These are phyloP conservation scores for Diachasmimorpha longicaudata DNA, from an alignment of 1,140 invertebrate genomes.

Conservation along the genomic window DNA sequence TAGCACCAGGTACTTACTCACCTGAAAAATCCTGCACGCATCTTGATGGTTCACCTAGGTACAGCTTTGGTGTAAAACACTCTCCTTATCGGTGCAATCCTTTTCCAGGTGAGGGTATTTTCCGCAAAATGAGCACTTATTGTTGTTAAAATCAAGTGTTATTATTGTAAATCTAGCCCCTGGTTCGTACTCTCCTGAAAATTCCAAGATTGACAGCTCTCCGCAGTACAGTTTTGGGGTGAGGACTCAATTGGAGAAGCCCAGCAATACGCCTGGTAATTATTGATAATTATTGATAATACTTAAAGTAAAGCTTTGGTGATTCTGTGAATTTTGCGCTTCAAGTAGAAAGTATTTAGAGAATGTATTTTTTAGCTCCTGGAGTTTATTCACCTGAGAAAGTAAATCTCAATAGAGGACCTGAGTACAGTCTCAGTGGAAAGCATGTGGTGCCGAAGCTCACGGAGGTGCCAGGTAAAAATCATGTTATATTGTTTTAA, in stretches of 20 bases:
- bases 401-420: slow-evolving; percentile 38
- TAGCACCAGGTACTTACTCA: slow-evolving; percentile 67
- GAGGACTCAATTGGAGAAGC: slow-evolving; percentile 61
- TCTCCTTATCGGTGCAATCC: slow-evolving; percentile 61
- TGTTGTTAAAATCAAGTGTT: background rate
- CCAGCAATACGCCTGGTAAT: slow-evolving; percentile 62
- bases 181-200: slow-evolving; percentile 67
- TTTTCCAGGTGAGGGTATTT: slow-evolving; percentile 54
- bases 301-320: too few relatives aligned
- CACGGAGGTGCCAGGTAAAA: slow-evolving; percentile 33
- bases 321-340: background rate
- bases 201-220: slow-evolving; percentile 68
- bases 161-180: slow-evolving; percentile 52
- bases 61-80: slow-evolving; percentile 67
- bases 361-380: slow-evolving; percentile 54
- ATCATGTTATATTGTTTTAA: slow-evolving; percentile 17
- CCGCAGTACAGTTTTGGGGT: slow-evolving; percentile 68
- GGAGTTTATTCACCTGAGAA: slow-evolving; percentile 68
- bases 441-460: slow-evolving; percentile 41
- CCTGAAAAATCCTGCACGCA: slow-evolving; percentile 68
- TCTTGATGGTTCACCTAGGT: slow-evolving; percentile 67
- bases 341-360: slow-evolving; percentile 2
- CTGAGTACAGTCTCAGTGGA: slow-evolving; percentile 38
- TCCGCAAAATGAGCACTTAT: background rate
- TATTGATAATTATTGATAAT: slow-evolving; percentile 3